Conservation (phyloP, 2,113 vertebrate genomes). For the Archilochus colubris region DNA sequence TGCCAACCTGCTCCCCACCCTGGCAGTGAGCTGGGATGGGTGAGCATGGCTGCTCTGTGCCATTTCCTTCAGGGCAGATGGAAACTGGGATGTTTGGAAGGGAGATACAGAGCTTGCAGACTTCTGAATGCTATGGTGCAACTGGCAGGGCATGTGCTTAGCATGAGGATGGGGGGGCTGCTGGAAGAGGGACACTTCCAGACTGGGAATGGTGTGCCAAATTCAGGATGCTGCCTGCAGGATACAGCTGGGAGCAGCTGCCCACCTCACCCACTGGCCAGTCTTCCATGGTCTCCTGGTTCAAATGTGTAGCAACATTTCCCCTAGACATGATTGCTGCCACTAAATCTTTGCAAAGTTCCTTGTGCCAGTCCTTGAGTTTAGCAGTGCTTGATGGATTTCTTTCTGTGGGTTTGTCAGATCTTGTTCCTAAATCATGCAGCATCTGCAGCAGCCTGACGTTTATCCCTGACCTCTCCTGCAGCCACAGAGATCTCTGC, state of each 20-base stretch:
- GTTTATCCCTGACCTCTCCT: background rate
- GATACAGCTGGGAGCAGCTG: background rate
- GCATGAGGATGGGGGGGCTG: background rate
- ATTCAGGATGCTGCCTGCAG: background rate
- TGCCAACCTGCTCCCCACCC: background rate
- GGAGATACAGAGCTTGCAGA: background rate
- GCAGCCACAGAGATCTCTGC: background rate
- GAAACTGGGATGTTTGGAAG: background rate
- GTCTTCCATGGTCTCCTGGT: background rate
- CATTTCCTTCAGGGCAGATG: background rate
- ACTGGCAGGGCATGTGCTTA: background rate
- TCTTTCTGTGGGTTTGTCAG: background rate
- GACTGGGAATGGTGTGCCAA: background rate
- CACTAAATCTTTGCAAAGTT: background rate
- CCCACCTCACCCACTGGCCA: background rate
- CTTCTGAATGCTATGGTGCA: background rate
- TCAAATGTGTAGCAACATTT: background rate
- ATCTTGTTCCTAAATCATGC: background rate
- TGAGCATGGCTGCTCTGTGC: background rate
- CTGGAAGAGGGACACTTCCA: background rate
- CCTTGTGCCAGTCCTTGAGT: background rate
- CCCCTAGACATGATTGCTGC: fast-evolving
- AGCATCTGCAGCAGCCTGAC: background rate
- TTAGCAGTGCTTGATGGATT: background rate
- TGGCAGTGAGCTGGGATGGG: background rate